Percentiles rank a stretch among this genome's conserved stretches.
These are phyloP conservation scores for Acanthopagrus latus DNA, from an alignment of 2,797 vertebrate species.

Conservation along the genomic window DNA sequence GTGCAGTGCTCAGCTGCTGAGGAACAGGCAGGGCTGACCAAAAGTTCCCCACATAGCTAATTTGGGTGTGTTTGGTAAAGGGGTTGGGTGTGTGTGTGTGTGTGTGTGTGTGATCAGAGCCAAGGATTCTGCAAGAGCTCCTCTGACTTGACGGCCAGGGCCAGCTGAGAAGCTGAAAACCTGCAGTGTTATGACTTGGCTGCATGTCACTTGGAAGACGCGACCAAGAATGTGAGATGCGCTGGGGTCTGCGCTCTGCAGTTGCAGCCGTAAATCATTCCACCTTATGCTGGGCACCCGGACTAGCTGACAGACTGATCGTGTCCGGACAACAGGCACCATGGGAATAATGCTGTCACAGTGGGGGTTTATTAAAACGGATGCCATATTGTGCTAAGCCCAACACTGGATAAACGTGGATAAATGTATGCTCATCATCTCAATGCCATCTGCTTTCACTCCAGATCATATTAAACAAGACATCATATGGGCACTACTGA, in stretches of 20 bases:
- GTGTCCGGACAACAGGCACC: constrained; percentile 31
- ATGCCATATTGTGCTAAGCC: not conserved
- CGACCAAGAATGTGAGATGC: constrained; percentile 55
- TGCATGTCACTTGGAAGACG: constrained; percentile 44
- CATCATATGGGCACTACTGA: constrained; percentile 28
- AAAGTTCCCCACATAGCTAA: constrained; percentile 78
- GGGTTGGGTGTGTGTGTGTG: constrained; percentile 42
- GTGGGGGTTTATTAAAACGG: constrained; percentile 11
- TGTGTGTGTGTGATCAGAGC: constrained; percentile 48
- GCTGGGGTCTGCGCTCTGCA: constrained; percentile 22
- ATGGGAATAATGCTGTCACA: constrained; percentile 3
- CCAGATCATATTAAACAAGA: constrained; percentile 34
- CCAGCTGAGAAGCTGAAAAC: constrained; percentile 76
- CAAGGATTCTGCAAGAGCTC: constrained; percentile 51
- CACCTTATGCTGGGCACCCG: constrained; percentile 30
- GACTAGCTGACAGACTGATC: constrained; percentile 22
- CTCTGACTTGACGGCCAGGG: constrained; percentile 53
- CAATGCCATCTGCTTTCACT: constrained; percentile 40
- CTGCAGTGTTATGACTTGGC: constrained; percentile 48
- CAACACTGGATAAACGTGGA: constrained; percentile 27
- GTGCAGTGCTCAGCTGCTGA: constrained; percentile 71
- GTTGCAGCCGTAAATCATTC: constrained; percentile 57
- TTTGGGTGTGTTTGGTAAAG: constrained; percentile 76
- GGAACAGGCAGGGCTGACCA: constrained; percentile 44
- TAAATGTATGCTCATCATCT: constrained; percentile 1